These are phyloP conservation scores for Ophonus ardosiacus DNA, from an alignment of 2,888 invertebrate species.

Conservation along the genomic window DNA sequence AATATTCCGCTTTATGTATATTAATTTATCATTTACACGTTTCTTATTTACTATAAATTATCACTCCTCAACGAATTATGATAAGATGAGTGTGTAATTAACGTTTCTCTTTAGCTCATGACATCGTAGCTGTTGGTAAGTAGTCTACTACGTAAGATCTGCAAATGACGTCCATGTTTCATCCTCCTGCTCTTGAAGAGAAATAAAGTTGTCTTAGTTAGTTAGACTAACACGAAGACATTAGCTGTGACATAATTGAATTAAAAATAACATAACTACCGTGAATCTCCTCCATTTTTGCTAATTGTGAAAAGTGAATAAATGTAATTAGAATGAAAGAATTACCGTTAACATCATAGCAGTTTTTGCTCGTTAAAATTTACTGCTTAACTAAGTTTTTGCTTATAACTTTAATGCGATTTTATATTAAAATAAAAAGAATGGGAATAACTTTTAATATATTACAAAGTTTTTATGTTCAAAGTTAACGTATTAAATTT, in stretches of 20 bases:
- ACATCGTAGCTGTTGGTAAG: no score
- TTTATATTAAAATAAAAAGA: conserved; percentile 23
- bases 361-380: conserved; percentile 35
- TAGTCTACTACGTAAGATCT: not conserved
- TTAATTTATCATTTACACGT: no score
- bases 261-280: conserved; percentile 54
- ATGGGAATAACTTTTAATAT: not conserved
- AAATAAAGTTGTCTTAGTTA: conserved; percentile 45
- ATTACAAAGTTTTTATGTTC: not conserved
- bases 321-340: conserved; percentile 42
- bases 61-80: no score
- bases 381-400: conserved; percentile 4
- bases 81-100: no score
- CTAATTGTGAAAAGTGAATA: conserved; percentile 46
- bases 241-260: conserved; percentile 49
- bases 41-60: no score
- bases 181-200: conserved; percentile 1
- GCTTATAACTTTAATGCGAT: conserved; percentile 23
- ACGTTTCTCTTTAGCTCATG: no score
- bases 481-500: no score
- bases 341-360: conserved; percentile 19
- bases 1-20: no score
- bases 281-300: conserved; percentile 20
- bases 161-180: conserved; percentile 11
- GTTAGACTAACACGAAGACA: conserved; percentile 36